These are phyloP conservation scores for Drosophila auraria DNA, from an alignment of 1,140 invertebrate genomes.

Conservation along the genomic window DNA sequence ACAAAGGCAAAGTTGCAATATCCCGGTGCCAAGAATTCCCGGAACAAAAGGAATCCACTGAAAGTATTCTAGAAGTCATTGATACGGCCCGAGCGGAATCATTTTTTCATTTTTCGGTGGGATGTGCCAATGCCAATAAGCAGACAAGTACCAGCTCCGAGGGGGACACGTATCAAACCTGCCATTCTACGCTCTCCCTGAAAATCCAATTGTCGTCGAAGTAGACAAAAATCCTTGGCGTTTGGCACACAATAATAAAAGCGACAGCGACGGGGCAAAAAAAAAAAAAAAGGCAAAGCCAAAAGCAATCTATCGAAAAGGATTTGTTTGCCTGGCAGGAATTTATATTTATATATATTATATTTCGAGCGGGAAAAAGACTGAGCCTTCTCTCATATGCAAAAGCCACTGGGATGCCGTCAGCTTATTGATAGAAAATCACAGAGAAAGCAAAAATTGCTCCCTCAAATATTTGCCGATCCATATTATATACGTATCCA, in stretches of 20 bases:
- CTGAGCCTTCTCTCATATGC: conserved; percentile 63
- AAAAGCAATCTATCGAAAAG: conserved; percentile 71
- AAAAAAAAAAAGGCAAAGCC: conserved; percentile 38
- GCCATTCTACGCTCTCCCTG: not conserved
- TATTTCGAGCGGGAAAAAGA: conserved; percentile 42
- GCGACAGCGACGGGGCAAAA: conserved; percentile 2
- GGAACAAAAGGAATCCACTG: conserved; percentile 29
- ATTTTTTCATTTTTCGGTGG: conserved; percentile 37
- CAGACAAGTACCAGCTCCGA: conserved; percentile 45
- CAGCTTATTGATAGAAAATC: conserved; percentile 72
- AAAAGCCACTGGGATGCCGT: conserved; percentile 53
- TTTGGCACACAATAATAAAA: conserved; percentile 49
- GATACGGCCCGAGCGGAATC: conserved; percentile 60
- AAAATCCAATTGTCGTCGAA: conserved; percentile 65
- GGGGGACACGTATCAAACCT: conserved; percentile 54
- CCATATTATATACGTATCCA: conserved; percentile 2
- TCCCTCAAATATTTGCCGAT: conserved; percentile 49
- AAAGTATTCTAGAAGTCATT: conserved; percentile 52
- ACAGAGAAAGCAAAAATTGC: conserved; percentile 37
- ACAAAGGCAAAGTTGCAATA: conserved; percentile 40
- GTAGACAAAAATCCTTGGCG: conserved; percentile 65
- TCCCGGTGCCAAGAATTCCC: conserved; percentile 24
- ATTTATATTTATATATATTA: conserved; percentile 65
- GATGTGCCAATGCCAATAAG: conserved; percentile 64
- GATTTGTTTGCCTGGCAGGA: conserved; percentile 74